Percentiles rank a stretch among this genome's conserved stretches.
phyloP scores from a whole-genome alignment of 2,888 invertebrate genomes.

The Cybosia mesomella region DNA sequence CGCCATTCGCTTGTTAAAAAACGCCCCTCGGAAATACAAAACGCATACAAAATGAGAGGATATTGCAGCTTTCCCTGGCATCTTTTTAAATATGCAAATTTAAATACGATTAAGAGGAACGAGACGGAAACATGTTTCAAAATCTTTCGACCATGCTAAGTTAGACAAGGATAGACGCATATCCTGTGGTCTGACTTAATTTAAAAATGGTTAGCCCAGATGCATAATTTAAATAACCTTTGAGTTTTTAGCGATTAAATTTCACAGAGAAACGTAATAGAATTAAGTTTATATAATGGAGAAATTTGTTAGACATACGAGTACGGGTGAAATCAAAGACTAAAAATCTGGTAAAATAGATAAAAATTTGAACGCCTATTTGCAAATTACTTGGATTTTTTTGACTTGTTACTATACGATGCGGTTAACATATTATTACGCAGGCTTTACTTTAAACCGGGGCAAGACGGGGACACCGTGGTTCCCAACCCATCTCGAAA shows the following conservation, averaged over 20 bases:
- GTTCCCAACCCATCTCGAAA: too few species aligned
- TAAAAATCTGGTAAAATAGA: background rate
- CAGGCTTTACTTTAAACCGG: too few species aligned
- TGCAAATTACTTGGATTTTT: too few species aligned
- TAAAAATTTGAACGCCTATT: background rate
- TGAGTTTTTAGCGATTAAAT: constrained; percentile 54
- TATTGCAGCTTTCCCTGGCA: constrained; percentile 62
- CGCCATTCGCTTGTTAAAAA: constrained; percentile 47
- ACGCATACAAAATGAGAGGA: constrained; percentile 70
- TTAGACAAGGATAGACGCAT: constrained; percentile 46
- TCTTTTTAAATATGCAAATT: constrained; percentile 76
- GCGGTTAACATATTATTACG: too few species aligned
- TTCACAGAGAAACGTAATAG: constrained; percentile 31
- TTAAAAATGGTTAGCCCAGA: constrained; percentile 58
- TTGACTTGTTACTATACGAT: too few species aligned
- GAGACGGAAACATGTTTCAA: constrained; percentile 48
- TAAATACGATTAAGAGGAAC: constrained; percentile 68
- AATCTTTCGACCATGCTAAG: constrained; percentile 30
- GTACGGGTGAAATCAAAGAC: background rate
- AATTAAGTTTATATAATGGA: constrained; percentile 32
- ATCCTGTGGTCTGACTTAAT: constrained; percentile 30
- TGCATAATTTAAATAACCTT: constrained; percentile 60
- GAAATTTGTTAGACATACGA: constrained; percentile 5
- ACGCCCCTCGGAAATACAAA: constrained; percentile 63
- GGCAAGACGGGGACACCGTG: too few species aligned